Base-by-base conservation (phyloP, 1,140 invertebrate species). In the Lepidostoma basale region DNA sequence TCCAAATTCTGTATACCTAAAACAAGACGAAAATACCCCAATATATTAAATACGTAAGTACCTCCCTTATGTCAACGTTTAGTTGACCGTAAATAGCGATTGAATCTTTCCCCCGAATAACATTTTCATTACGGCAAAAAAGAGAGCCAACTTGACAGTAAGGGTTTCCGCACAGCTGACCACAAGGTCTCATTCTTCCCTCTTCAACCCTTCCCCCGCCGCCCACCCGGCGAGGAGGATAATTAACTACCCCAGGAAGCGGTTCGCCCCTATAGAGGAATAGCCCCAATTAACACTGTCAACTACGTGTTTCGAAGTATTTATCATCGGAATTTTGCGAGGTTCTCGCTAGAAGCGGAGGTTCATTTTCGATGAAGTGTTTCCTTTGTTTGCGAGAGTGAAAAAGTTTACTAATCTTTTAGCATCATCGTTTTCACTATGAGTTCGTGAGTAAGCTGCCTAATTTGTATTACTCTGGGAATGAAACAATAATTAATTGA, bases 271-370 rank as follows among this genome's bases (percentile, higher is more conserved):
- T 10, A n/a, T 49, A 12, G 25, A 49, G 45, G 25, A 49, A 23
- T 49, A 49, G 45, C 45, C 12, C 20, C 45, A 49, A 49, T 49
- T 23, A 49, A 49, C 45, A 49, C 45, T 49, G 45, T 49, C 45
- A 49, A 49, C 45, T 49, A 49, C 23, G 45, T 49, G 45, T 49
- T 49, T 49, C 45, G 23, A 23, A 49, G 16, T 23, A 47, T 49
- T 49, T 49, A 49, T 49, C 45, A 49, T 22, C 8, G 45, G 22
- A 49, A 49, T 49, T n/a, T 49, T 25, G 45, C n/a, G 23, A 22
- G 45, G 45, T 12, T 22, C 22, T 8, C 45, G 45, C 22, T 22
- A 22, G n/a, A 23, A n/a, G 12, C 22, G n/a, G 45, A 47, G 44
- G 45, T 26, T 36, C 45, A 12, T 49, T 49, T 23, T 49, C 45